Evolutionary conservation across 2,888 invertebrate species (phyloP), one percentile per base, ranked within the genome.

Genomic region (Meiosimyza decipiens): DNA sequence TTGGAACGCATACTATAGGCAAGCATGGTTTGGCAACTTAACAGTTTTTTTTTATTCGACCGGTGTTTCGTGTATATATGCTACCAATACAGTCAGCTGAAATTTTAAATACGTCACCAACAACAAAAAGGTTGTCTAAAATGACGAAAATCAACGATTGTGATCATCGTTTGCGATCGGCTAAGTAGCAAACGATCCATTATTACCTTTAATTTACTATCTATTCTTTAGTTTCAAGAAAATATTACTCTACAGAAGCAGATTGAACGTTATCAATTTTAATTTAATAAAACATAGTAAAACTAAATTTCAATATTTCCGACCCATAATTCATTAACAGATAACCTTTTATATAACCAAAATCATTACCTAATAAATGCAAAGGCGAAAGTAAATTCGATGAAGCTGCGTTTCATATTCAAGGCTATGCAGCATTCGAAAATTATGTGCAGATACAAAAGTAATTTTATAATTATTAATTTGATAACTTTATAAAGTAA

Each of bases 41-140:
- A 49, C 9, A 2, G 6, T 40, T 40, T 63, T 47, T 57, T 18
- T 12, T 57, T 6, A 18, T 60, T 33, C 1, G 33, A 6, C 60
- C 40, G 60, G 28, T 12, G 13, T 22, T 57, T 22, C 28, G 18
- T 9, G 15, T 18, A 9, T 57, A 57, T 6, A 57, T 22, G 40
- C 40, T 40, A 9, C 40, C 9, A 9, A 6, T 40, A 40, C 40
- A 16, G 40, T 1, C 15, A 33, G 47, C 55, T 49, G 18, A 49
- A 52, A 50, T 66, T 71, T 71, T 71, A 66, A 71, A 59, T 66
- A 71, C 71, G 71, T 71, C 59, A 66, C 66, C 71, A 71, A 50
- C 51, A 33, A 65, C 18, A 12, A 57, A 49, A 63, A 16, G 18
- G 49, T 49, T 49, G 49, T 11, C 16, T 9, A 16, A 40, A 16